phyloP scores from a whole-genome alignment of 2,797 vertebrate species.

The Argyrosomus regius region DNA sequence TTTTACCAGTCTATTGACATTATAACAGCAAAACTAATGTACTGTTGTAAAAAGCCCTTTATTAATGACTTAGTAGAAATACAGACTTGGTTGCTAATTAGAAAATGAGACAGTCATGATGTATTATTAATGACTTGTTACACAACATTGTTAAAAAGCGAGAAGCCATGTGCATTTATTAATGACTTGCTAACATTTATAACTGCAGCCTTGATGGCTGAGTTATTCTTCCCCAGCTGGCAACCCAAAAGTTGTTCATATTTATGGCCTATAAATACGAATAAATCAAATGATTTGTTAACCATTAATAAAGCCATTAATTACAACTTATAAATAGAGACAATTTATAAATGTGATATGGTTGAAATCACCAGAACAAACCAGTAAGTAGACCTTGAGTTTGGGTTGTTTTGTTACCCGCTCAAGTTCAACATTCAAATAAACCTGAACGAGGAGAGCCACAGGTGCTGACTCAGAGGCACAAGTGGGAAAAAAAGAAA shows the following conservation, averaged over 20 bases:
- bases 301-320: no score
- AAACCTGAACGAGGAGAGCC: no score
- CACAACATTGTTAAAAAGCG: constrained; percentile 1
- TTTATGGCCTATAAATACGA: no score
- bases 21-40: background rate
- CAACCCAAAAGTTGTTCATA: no score
- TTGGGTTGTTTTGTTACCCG: no score
- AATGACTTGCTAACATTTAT: background rate
- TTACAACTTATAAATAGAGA: no score
- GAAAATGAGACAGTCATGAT: background rate
- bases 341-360: background rate
- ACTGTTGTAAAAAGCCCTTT: background rate
- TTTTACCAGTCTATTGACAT: background rate
- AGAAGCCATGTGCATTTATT: background rate
- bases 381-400: no score
- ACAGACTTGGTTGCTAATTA: constrained; percentile 5
- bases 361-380: background rate
- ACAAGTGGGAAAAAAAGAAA: background rate
- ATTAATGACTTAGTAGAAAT: background rate
- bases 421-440: no score
- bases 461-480: no score
- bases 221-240: background rate
- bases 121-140: constrained; percentile 1
- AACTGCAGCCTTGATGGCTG: constrained; percentile 5
- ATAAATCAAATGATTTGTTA: no score